These are phyloP conservation scores for Eumacrocentrus americanus DNA, from an alignment of 2,888 invertebrate genomes.

Conservation along the genomic window DNA sequence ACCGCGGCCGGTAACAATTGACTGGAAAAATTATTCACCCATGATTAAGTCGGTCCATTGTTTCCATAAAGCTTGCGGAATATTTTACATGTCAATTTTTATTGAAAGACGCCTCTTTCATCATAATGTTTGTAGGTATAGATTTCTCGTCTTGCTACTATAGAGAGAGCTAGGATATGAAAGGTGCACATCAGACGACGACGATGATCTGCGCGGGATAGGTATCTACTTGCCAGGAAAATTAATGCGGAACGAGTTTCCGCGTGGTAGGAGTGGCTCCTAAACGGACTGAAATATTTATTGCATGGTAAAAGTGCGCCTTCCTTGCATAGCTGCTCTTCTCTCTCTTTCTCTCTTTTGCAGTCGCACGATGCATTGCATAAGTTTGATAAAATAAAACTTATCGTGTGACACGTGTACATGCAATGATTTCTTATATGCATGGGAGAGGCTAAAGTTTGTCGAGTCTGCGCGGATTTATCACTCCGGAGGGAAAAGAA, in stretches of 20 bases:
- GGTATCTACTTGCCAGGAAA: slow-evolving; percentile 25
- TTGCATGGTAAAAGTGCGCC: slow-evolving; percentile 31
- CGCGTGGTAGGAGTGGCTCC: slow-evolving; percentile 46
- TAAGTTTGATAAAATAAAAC: slow-evolving; percentile 22
- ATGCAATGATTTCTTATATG: slow-evolving; percentile 9
- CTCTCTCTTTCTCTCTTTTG: slow-evolving; percentile 1
- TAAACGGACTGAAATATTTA: slow-evolving; percentile 50
- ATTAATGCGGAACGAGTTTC: slow-evolving; percentile 42
- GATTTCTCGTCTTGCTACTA: background rate
- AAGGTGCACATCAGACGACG: slow-evolving; percentile 9
- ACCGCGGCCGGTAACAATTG: slow-evolving; percentile 6
- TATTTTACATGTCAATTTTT: slow-evolving; percentile 20
- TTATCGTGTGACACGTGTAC: slow-evolving; percentile 1
- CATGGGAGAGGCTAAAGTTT: slow-evolving; percentile 26
- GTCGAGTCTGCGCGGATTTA: slow-evolving; percentile 25
- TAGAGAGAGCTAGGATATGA: slow-evolving; percentile 17
- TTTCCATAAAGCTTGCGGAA: slow-evolving; percentile 4
- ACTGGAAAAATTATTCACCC: slow-evolving; percentile 7
- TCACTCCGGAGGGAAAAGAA: slow-evolving; percentile 27
- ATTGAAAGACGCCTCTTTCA: slow-evolving; percentile 15
- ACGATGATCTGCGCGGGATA: slow-evolving; percentile 10
- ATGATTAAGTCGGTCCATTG: slow-evolving; percentile 15
- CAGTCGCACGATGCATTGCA: slow-evolving; percentile 21
- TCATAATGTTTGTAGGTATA: background rate
- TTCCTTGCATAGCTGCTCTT: slow-evolving; percentile 3